Base-by-base conservation (phyloP, 2,888 invertebrate genomes). In the Lepidocyrtoides sp. region DNA sequence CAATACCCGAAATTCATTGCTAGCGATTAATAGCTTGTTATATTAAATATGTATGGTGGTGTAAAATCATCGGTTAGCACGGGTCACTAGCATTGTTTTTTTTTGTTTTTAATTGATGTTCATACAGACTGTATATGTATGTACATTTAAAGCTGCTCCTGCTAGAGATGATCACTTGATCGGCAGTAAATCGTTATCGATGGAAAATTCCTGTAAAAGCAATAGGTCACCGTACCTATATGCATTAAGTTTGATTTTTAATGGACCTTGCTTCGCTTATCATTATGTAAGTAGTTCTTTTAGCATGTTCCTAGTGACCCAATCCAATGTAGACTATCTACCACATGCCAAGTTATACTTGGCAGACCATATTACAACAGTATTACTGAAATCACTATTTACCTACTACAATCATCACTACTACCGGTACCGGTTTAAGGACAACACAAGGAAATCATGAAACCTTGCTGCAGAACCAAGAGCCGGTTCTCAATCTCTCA, bases 341-440 rank as follows among this genome's bases (percentile, higher is more conserved):
- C 75, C 41, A 72, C 72, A 88, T 32, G 88, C 82, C 89, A 81
- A 89, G 54, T 82, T 81, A 51, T 23, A 17, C 54, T 79, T 89
- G 89, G 89, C 89, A 89, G 89, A 83, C 89, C 89, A 89, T 89
- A 89, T 89, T 84, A 83, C 83, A 89, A 89, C 89, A 89, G 89
- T 89, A 89, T 89, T 89, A 89, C 89, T 77, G 89, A 83, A 57
- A 84, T 77, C 77, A 63, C 83, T 77, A 89, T 89, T 81, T 89
- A 84, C 32, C 75, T 66, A 89, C 84, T 77, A 79, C 63, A 14
- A 29, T 66, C 32, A 32, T 66, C 36, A 66, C 7, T 12, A 48
- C 29, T 89, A 89, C 89, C 89, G 89, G 89, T 89, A 75, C 77
- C 48, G 75, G 84, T 83, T 77, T 14, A 82, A 12, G 66, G 29